Percentiles rank a stretch among this genome's conserved stretches.
Evolutionary conservation across 2,888 invertebrate species (phyloP).

Genomic region (Lasioglossum pauxillum): DNA sequence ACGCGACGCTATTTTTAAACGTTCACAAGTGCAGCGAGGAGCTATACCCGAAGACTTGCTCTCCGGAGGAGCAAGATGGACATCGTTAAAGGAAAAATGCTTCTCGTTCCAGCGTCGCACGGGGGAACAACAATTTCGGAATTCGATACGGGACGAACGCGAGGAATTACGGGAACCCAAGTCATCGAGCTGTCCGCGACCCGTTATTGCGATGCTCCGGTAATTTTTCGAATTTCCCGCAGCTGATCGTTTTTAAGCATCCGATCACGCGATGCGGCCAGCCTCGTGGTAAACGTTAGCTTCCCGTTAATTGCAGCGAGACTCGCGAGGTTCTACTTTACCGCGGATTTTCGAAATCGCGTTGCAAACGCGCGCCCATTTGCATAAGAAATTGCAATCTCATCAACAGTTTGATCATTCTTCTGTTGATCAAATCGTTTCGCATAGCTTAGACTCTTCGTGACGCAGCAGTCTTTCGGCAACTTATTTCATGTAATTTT

Average conservation of each 20-base stretch:
- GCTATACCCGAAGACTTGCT: constrained; percentile 56
- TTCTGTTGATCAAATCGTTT: background rate
- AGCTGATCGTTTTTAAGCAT: background rate
- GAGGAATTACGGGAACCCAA: background rate
- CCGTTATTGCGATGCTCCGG: background rate
- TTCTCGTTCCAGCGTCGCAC: constrained; percentile 2
- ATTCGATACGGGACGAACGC: background rate
- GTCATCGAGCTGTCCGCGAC: background rate
- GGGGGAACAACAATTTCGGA: background rate
- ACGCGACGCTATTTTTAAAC: constrained; percentile 53
- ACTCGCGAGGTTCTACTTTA: background rate
- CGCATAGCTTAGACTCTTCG: background rate
- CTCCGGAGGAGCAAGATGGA: constrained; percentile 37
- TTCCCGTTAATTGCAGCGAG: background rate
- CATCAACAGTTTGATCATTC: background rate
- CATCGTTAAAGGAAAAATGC: constrained; percentile 19
- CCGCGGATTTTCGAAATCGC: background rate
- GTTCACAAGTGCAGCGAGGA: constrained; percentile 43
- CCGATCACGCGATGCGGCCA: background rate
- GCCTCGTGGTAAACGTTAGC: background rate
- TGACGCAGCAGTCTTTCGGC: background rate
- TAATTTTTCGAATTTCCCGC: background rate
- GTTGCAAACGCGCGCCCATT: background rate
- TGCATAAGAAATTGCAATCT: background rate
- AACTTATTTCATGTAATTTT: background rate